phyloP scores from a whole-genome alignment of 2,113 vertebrate species.

The Oncorhynchus masou region DNA sequence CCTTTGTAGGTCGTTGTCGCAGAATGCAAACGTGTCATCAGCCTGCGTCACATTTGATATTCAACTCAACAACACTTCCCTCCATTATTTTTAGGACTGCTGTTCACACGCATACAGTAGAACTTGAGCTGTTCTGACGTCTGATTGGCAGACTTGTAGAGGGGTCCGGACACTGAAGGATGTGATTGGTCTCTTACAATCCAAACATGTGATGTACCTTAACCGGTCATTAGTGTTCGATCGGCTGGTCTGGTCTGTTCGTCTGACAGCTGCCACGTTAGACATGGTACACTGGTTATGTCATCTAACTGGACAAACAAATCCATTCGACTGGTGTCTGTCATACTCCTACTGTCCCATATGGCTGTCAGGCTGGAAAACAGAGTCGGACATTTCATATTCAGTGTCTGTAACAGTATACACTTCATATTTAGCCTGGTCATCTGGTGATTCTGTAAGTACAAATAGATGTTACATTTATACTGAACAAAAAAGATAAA shows the following conservation, averaged over 20 bases:
- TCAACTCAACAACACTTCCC: slow-evolving; percentile 25
- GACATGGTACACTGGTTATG: slow-evolving; percentile 32
- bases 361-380: background rate
- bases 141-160: slow-evolving; percentile 5
- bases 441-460: too few relatives aligned
- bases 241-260: background rate
- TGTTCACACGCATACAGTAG: background rate
- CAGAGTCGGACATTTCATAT: background rate
- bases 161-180: slow-evolving; percentile 22
- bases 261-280: slow-evolving; percentile 12
- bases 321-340: slow-evolving; percentile 19
- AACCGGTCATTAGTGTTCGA: slow-evolving; percentile 23
- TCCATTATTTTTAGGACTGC: slow-evolving; percentile 43
- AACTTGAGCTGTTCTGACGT: slow-evolving; percentile 9
- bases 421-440: too few relatives aligned
- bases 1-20: background rate
- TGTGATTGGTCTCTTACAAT: slow-evolving; percentile 17
- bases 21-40: background rate
- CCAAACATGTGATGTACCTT: slow-evolving; percentile 37
- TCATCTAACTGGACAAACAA: background rate
- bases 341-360: background rate
- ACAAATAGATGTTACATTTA: too few relatives aligned
- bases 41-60: slow-evolving; percentile 22
- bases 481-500: too few relatives aligned
- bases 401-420: too few relatives aligned